Evolutionary conservation across 1,140 invertebrate species (phyloP), one percentile per base, ranked within the genome.

Genomic region (Macrocentrus cingulum): DNA sequence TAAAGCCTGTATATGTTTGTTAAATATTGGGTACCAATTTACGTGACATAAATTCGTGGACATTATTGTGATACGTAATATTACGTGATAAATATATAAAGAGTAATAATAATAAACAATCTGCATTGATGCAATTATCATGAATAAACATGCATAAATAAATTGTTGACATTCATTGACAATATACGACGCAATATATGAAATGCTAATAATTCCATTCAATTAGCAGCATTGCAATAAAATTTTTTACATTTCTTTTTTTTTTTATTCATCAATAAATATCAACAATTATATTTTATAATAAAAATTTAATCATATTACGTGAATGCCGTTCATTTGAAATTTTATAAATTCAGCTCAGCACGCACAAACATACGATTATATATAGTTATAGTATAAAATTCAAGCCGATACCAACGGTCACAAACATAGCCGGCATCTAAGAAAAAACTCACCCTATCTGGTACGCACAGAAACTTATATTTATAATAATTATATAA

Each of bases 1-100:
- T 29, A 71, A 79, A 78, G 76, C 77, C 75, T 77, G 76, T 79
- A 79, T 77, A 74, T 79, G 76, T 77, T 72, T 72, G 67, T 69
- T 29, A 61, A 29, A 46, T 37, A 25, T 41, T 42, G 7, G 15
- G 39, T 39, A 16, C 16, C 5, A n/a, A 36, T 13, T 54, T 39
- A 32, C n/a, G 50, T 59, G 48, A 29, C 32, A 48, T 32, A 36
- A 48, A 55, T 23, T 46, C 29, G 45, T 55, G 51, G 52, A 50
- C 36, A 29, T 60, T 44, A 36, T 55, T 55, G 44, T 60, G 44
- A 55, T 50, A 54, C 25, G 34, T 44, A 55, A n/a, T 46, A 22
- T 20, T n/a, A 46, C n/a, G 22, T 53, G 16, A 53, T 52, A 52
- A 41, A 52, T 53, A 39, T 59, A 59, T 50, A n/a, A n/a, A n/a